Conservation (phyloP, 1,140 invertebrate species). For the Dendroctonus valens region DNA sequence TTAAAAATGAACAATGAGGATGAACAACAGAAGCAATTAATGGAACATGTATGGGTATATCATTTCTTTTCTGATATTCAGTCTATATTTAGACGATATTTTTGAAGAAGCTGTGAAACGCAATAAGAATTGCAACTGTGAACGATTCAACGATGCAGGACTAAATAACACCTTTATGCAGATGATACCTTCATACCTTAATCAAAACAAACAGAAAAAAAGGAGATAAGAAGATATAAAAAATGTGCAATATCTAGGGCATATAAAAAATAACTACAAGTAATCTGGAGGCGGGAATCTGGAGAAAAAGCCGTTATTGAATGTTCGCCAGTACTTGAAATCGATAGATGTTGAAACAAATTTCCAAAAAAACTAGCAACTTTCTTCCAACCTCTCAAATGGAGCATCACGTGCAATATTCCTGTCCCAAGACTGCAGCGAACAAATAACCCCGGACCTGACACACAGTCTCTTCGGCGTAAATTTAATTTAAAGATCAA, state of each 20-base stretch:
- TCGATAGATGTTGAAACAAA: too few relatives aligned
- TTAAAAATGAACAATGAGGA: too few relatives aligned
- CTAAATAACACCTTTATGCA: neutral
- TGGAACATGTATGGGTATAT: too few relatives aligned
- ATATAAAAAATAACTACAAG: too few relatives aligned
- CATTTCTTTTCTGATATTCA: neutral
- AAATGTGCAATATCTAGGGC: too few relatives aligned
- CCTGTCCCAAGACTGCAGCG: conserved; percentile 2
- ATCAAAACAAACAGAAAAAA: too few relatives aligned
- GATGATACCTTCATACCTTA: neutral
- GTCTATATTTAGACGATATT: neutral
- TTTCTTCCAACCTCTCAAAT: neutral
- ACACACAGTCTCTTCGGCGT: conserved; percentile 27
- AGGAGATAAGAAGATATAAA: too few relatives aligned
- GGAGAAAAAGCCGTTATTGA: too few relatives aligned
- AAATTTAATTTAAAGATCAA: conserved; percentile 30
- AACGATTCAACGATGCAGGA: neutral
- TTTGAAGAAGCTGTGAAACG: neutral
- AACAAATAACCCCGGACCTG: conserved; percentile 26
- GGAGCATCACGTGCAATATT: neutral
- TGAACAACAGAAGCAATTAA: too few relatives aligned
- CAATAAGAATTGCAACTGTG: neutral
- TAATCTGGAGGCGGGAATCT: too few relatives aligned
- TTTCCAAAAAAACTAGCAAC: too few relatives aligned
- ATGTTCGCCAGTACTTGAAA: too few relatives aligned